Evolutionary conservation across 2,113 vertebrate genomes (phyloP).

Genomic region (Tachycineta bicolor): DNA sequence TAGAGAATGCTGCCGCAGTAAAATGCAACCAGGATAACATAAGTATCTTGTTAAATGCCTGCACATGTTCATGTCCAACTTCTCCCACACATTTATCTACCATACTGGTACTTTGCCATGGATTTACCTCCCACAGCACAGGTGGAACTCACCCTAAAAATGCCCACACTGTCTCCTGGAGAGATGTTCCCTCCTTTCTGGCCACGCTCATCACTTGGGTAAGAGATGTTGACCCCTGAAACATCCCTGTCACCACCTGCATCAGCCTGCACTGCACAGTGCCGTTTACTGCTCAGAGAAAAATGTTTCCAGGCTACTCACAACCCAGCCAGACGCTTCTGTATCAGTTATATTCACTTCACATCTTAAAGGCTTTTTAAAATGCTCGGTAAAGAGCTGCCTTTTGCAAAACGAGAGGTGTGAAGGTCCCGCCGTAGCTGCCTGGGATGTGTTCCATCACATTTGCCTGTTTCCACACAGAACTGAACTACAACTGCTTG

Average conservation of each 20-base stretch:
- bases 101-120: not conserved
- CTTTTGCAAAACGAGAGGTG: not conserved
- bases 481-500: not conserved
- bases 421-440: not conserved
- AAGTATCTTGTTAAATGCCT: not conserved
- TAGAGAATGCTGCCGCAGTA: not conserved
- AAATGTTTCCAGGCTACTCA: not conserved
- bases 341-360: not conserved
- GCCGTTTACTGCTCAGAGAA: not conserved
- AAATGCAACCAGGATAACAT: not conserved
- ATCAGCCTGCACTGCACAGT: not conserved
- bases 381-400: not conserved
- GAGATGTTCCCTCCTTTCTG: not conserved
- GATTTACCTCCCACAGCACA: not conserved
- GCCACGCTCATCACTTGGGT: not conserved
- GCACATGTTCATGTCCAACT: not conserved
- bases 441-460: constrained; percentile 9
- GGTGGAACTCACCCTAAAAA: not conserved
- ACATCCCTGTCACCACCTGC: not conserved
- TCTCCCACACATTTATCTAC: not conserved
- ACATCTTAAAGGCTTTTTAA: not conserved
- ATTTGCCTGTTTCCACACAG: not conserved
- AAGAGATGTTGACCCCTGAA: not conserved
- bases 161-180: not conserved
- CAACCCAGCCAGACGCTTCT: not conserved